Evolutionary conservation across 2,797 vertebrate genomes (phyloP), one percentile per base, ranked within the genome.

Genomic region (Brotula barbata): DNA sequence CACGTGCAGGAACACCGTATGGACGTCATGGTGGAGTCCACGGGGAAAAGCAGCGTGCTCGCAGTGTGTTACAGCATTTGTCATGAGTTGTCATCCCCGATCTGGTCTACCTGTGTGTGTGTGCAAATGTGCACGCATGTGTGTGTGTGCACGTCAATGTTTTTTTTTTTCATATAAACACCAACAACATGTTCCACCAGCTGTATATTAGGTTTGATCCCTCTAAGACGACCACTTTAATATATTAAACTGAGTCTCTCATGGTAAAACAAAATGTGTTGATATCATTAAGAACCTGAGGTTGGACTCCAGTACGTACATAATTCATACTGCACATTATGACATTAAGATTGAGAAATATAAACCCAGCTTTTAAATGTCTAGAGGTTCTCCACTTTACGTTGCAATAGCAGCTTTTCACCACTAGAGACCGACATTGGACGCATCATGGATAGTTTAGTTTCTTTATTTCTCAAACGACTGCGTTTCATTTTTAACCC

Each of bases 1-100:
- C 80, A 81, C 74, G 68, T 78, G 71, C 53, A 61, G 56, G 50
- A 65, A 54, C 55, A 9, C 34, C 14, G 50, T 33, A 52, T 8
- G 47, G 46, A 33, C 36, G 31, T 60, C 70, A 63, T 41, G 23
- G 34, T 16, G 48, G 17, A 41, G 36, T 16, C 63, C 63, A 21
- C 33, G 17, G 62, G 69, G 64, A 62, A 11, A 17, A n/a, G 19
- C 16, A 17, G 22, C 46, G 16, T 39, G 16, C 57, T 49, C 6
- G 21, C 47, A 67, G 21, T 31, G 43, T 41, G 44, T 23, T 55
- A 44, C 23, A 14, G 19, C 51, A 69, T 74, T 46, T 42, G 40
- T 69, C 61, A 64, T 48, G 25, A 28, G 52, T 62, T 62, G 41
- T 68, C 59, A 39, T 21, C 3, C 5, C 5, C 39, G 31, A 31